A percentile compares a stretch with the other conserved stretches of the same genome.
Conservation (phyloP, 2,888 invertebrate genomes). For the Nymphalis urticae region DNA sequence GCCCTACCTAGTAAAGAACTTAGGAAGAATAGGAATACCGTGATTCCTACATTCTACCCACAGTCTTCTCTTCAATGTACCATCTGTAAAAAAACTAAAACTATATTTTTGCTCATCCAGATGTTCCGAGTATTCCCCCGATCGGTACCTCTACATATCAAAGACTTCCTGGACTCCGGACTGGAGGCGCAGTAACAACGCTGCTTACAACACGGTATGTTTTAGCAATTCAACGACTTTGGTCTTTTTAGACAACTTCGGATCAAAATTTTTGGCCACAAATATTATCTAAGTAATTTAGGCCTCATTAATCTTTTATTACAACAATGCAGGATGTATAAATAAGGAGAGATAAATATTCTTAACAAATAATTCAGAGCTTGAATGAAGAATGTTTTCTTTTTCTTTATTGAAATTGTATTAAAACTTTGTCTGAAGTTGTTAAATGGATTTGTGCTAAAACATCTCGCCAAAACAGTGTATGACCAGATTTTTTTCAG, state of each 20-base stretch:
- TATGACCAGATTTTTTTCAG: neutral
- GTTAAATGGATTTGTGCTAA: neutral
- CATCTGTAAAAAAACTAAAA: too few relatives aligned
- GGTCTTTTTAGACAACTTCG: neutral
- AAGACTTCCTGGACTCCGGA: conserved; percentile 85
- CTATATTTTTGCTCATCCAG: conserved; percentile 52
- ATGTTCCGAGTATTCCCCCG: conserved; percentile 81
- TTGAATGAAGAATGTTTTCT: neutral
- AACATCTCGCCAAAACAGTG: neutral
- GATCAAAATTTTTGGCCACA: neutral
- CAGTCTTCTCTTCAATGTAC: too few relatives aligned
- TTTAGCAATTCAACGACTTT: neutral
- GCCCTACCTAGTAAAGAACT: too few relatives aligned
- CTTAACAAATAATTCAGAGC: neutral
- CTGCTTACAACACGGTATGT: neutral
- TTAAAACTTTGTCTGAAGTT: neutral
- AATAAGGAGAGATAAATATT: too few relatives aligned
- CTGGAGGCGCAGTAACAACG: conserved; percentile 77
- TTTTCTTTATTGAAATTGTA: too few relatives aligned
- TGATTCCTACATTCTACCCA: too few relatives aligned
- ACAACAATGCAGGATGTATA: neutral
- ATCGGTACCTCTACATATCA: conserved; percentile 72
- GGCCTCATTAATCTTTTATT: neutral
- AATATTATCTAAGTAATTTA: neutral
- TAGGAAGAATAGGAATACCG: too few relatives aligned